Conservation (phyloP, 1,140 invertebrate species). For the Macrostomum lignano region DNA sequence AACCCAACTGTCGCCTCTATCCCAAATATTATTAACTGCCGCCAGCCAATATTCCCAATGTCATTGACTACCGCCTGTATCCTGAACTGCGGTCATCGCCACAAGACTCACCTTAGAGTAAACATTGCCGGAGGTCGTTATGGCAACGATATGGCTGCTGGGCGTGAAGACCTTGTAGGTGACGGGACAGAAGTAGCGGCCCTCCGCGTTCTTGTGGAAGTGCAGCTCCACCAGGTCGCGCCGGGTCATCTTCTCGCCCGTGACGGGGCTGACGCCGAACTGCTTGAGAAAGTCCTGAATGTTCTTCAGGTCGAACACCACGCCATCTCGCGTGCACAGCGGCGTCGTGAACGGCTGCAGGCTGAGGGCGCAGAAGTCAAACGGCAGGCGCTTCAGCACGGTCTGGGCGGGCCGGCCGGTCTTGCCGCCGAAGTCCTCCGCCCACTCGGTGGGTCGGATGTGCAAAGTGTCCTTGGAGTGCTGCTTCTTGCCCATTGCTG, state of each 20-base stretch:
- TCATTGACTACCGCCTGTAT: too few relatives aligned
- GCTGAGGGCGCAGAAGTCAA: slow-evolving; percentile 65
- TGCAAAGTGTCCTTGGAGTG: slow-evolving; percentile 95
- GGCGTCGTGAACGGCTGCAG: slow-evolving; percentile 70
- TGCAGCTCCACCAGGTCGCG: slow-evolving; percentile 63
- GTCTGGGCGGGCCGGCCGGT: slow-evolving; percentile 37
- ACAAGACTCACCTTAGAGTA: too few relatives aligned
- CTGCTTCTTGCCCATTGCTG: slow-evolving; percentile 74
- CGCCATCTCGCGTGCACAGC: slow-evolving; percentile 37
- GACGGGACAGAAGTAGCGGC: slow-evolving; percentile 66
- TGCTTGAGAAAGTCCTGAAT: slow-evolving; percentile 67
- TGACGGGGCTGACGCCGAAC: slow-evolving; percentile 71
- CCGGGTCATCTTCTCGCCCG: slow-evolving; percentile 48
- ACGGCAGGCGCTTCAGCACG: slow-evolving; percentile 53
- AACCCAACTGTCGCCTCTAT: too few relatives aligned
- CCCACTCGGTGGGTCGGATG: slow-evolving; percentile 79
- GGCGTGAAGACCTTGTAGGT: slow-evolving; percentile 78
- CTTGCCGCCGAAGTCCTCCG: slow-evolving; percentile 69
- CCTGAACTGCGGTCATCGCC: too few relatives aligned
- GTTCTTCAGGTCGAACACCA: slow-evolving; percentile 31
- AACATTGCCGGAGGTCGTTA: slow-evolving; percentile 72
- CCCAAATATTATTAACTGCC: too few relatives aligned
- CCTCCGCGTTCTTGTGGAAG: slow-evolving; percentile 56
- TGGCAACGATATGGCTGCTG: slow-evolving; percentile 68
- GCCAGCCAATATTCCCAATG: too few relatives aligned